Evolutionary conservation across 2,797 vertebrate species (phyloP), one percentile per base, ranked within the genome.

Genomic region (Melanotaenia nigrans): DNA sequence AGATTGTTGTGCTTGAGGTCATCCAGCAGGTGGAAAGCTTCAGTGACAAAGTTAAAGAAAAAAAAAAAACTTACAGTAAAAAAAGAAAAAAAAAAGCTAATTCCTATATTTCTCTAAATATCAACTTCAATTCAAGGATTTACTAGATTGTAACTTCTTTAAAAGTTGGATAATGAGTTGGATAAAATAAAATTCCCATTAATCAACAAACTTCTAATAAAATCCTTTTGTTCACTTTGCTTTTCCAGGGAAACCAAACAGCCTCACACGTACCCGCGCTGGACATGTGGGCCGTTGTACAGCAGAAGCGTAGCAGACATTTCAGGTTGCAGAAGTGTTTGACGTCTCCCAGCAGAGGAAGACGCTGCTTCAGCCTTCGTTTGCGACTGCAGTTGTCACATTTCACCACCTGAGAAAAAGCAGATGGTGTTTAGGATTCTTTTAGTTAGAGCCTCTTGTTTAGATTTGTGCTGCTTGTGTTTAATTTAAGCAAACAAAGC

Each of bases 261-360:
- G 25, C 7, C 7, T 2, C 45, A 11, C 6, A 66, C 69, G 12
- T 14, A 90, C 90, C 85, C 12, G 57, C 18, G 0, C 36, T 4
- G 20, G 22, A 18, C 4, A 5, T 3, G 40, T 72, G 71, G 33
- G 55, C 22, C 53, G 53, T 93, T 65, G 94, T 93, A 58, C 93
- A 95, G 90, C 97, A 98, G 93, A 96, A 98, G 77, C 92, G 90
- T 18, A 96, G 92, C 61, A 98, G 89, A 91, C 97, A 99, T 57
- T 93, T 95, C 77, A 96, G 87, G 73, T 95, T 96, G 90, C 97
- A 98, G 90, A 99, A 99, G 92, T 96, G 95, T 87, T 96, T 97
- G 68, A 97, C 94, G 71, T 96, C 94, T 20, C 96, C 96, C 70
- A 95, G 86, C 94, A 96, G 94, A 62, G 95, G 93, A 55, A 99